Conservation (phyloP, 2,888 invertebrate species). For the Invenusta paracnida region DNA sequence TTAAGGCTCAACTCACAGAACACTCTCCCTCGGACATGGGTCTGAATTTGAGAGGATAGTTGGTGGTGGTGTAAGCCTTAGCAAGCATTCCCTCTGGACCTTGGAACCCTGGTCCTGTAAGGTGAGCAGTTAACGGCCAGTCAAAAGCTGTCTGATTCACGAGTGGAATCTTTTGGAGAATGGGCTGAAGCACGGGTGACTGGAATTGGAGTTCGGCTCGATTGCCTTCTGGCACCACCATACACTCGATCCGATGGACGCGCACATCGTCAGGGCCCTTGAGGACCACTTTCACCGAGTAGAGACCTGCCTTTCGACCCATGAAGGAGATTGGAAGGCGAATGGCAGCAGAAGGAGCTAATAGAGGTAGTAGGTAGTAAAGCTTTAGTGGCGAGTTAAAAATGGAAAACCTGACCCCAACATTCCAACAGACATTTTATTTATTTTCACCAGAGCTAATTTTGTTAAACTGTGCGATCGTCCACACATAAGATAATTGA, state of each 20-base stretch:
- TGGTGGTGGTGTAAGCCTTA: conserved; percentile 53
- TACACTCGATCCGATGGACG: conserved; percentile 57
- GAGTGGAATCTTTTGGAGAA: conserved; percentile 58
- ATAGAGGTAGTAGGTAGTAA: no score
- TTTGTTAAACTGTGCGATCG: no score
- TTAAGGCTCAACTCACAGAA: no score
- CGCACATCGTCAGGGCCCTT: conserved; percentile 55
- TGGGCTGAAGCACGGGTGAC: conserved; percentile 56
- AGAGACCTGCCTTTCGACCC: conserved; percentile 55
- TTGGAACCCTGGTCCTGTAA: conserved; percentile 54
- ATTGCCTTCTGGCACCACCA: conserved; percentile 55
- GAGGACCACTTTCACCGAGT: conserved; percentile 53
- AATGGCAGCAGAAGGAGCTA: background rate
- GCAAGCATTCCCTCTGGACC: conserved; percentile 54
- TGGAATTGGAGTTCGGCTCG: conserved; percentile 55
- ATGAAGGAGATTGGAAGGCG: conserved; percentile 55
- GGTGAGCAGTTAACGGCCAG: conserved; percentile 54
- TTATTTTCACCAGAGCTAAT: no score
- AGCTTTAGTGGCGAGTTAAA: no score
- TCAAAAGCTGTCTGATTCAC: conserved; percentile 57
- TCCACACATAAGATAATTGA: no score
- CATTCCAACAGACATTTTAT: no score
- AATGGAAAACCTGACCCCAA: no score
- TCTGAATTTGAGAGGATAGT: conserved; percentile 57
- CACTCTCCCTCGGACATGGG: conserved; percentile 55